Evolutionary conservation across 2,797 vertebrate genomes (phyloP), one percentile per base, ranked within the genome.

Genomic region (Percopsis omiscomaycus): DNA sequence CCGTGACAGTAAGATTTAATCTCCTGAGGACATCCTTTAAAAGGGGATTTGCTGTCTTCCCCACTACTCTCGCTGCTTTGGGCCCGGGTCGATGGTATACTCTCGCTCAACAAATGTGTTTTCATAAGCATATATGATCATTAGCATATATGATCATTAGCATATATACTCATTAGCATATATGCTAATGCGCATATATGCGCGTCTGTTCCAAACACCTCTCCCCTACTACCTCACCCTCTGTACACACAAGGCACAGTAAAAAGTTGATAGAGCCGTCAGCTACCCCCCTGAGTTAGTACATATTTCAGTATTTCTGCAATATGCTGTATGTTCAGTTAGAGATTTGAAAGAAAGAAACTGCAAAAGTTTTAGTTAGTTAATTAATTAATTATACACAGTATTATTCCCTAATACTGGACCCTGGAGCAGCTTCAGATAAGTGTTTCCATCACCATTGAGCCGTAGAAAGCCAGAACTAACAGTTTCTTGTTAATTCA

Each of bases 271-370:
- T 84, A 87, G 89, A 92, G 88, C 86, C 85, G 80, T 85, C 89
- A 91, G 90, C 88, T 89, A 89, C 88, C 89, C 89, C 90, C 89
- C 90, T 89, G 90, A 92, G 88, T 87, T 88, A 82, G 78, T 75
- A 79, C 73, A 55, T 58, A 58, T 14, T n/a, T 42, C 5, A 79
- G 62, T 72, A 68, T 59, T 51, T 78, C 64, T 66, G 67, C 29
- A 61, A 71, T 79, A 59, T 54, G 54, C 22, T 22, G 22, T 22
- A 66, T 53, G 56, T 32, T 68, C 73, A 71, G 61, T 14, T 16
- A 37, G 42, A 77, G 64, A 71, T 75, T 74, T 59, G 57, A 82
- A 79, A 61, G 71, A 61, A 48, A 71, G 61, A 75, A 55, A 47
- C 47, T 22, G 22, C 22, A 73, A 55, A 5, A 66, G 32, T 55